phyloP scores from a whole-genome alignment of 2,797 vertebrate species.

The Uromys caudimaculatus region DNA sequence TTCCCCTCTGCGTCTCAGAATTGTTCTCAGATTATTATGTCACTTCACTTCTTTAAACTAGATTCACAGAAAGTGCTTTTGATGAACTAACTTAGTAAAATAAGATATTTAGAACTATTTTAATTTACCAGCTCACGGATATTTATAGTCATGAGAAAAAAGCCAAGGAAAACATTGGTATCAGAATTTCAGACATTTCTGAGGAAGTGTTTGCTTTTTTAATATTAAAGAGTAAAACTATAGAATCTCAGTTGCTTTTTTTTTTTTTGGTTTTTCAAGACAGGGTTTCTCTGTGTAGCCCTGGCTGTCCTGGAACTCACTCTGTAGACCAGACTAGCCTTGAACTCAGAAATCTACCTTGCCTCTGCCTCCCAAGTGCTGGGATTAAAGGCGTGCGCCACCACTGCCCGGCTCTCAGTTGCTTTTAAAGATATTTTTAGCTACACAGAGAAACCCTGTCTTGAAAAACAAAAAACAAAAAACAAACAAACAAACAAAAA shows the following conservation, averaged over 20 bases:
- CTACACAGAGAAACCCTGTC: too few relatives aligned
- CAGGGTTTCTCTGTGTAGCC: too few relatives aligned
- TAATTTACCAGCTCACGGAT: not conserved
- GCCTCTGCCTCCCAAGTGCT: too few relatives aligned
- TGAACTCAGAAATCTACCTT: too few relatives aligned
- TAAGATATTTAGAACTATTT: constrained; percentile 20
- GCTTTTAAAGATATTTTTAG: too few relatives aligned
- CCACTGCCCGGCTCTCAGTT: too few relatives aligned
- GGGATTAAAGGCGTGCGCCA: too few relatives aligned
- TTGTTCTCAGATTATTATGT: not conserved
- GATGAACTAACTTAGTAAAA: not conserved
- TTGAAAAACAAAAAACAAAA: too few relatives aligned
- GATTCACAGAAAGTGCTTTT: not conserved
- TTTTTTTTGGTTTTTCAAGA: too few relatives aligned
- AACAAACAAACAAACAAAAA: too few relatives aligned
- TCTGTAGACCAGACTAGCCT: too few relatives aligned
- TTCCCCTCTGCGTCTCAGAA: not conserved
- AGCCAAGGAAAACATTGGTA: not conserved
- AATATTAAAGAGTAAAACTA: constrained; percentile 39
- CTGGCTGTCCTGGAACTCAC: too few relatives aligned
- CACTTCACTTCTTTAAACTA: not conserved
- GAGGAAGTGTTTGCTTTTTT: not conserved
- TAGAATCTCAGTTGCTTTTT: constrained; percentile 22
- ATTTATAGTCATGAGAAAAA: constrained; percentile 34
- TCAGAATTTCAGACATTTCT: constrained; percentile 23